A percentile compares a stretch with the other conserved stretches of the same genome.
Evolutionary conservation across 2,888 invertebrate genomes (phyloP).

Genomic region (Ormyrus thymus): DNA sequence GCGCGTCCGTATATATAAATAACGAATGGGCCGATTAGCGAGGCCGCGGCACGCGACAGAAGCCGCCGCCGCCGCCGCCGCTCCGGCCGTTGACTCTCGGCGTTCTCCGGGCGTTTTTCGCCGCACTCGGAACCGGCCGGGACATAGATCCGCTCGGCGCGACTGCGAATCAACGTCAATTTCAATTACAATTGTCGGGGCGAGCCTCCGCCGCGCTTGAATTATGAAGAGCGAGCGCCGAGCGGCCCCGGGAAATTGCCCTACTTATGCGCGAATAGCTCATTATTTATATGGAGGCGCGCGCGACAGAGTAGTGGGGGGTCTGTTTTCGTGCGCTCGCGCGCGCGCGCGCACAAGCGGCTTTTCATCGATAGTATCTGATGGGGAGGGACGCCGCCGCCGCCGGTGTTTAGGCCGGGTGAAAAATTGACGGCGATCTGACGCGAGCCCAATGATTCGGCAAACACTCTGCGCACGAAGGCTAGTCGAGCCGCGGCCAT

Average conservation of each 20-base stretch:
- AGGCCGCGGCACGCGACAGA: not conserved
- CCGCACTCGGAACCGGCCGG: not conserved
- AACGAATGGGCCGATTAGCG: constrained; percentile 39
- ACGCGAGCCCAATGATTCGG: too few relatives aligned
- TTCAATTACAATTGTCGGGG: constrained; percentile 47
- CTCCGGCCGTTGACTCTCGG: not conserved
- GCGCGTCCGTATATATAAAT: constrained; percentile 37
- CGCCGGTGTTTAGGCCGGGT: too few relatives aligned
- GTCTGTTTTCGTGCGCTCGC: too few relatives aligned
- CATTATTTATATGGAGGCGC: constrained; percentile 24
- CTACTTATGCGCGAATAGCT: constrained; percentile 45
- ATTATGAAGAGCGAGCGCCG: constrained; percentile 33
- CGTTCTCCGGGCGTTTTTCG: not conserved
- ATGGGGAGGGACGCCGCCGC: too few relatives aligned
- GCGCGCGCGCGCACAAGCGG: too few relatives aligned
- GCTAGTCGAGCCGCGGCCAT: too few relatives aligned
- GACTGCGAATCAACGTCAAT: constrained; percentile 44
- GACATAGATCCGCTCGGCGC: not conserved
- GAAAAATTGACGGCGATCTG: too few relatives aligned
- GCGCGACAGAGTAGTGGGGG: too few relatives aligned
- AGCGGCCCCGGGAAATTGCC: constrained; percentile 39
- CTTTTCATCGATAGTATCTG: too few relatives aligned
- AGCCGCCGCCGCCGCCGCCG: too few relatives aligned
- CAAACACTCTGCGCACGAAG: too few relatives aligned
- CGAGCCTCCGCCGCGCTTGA: constrained; percentile 8